phyloP scores from a whole-genome alignment of 2,888 invertebrate genomes.

The Adela reaumurella region DNA sequence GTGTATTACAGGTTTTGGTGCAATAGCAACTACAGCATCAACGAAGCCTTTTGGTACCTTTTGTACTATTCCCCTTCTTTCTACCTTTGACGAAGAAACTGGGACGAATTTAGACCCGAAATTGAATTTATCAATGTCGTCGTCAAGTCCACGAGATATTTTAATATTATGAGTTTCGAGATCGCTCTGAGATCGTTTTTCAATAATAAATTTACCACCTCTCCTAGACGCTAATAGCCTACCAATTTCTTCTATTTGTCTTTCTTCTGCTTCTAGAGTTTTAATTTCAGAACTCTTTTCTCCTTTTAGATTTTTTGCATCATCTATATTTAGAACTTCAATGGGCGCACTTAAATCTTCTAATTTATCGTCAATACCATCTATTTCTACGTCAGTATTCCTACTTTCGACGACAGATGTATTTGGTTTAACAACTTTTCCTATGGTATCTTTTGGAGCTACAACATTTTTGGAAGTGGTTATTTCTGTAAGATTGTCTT shows the following conservation, averaged over 20 bases:
- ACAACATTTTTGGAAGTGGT: conserved; percentile 12
- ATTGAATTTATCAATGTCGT: conserved; percentile 32
- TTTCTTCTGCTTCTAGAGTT: conserved; percentile 45
- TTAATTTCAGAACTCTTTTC: conserved; percentile 35
- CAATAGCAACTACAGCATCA: neutral
- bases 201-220: conserved; percentile 33
- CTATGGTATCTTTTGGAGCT: conserved; percentile 20
- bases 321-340: conserved; percentile 44
- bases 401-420: conserved; percentile 16
- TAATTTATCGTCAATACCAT: conserved; percentile 44
- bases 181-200: conserved; percentile 41
- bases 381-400: conserved; percentile 22
- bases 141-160: conserved; percentile 22
- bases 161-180: conserved; percentile 32
- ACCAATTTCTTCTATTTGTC: conserved; percentile 48
- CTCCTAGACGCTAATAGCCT: conserved; percentile 37
- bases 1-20: neutral
- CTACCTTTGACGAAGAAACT: conserved; percentile 19
- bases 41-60: conserved; percentile 33
- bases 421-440: conserved; percentile 21
- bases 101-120: conserved; percentile 32
- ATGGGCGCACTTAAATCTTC: conserved; percentile 35
- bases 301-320: conserved; percentile 21
- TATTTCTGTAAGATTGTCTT: conserved; percentile 12
- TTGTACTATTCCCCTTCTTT: conserved; percentile 36